Evolutionary conservation across 2,113 vertebrate species (phyloP).

Genomic region (Callospermophilus lateralis): DNA sequence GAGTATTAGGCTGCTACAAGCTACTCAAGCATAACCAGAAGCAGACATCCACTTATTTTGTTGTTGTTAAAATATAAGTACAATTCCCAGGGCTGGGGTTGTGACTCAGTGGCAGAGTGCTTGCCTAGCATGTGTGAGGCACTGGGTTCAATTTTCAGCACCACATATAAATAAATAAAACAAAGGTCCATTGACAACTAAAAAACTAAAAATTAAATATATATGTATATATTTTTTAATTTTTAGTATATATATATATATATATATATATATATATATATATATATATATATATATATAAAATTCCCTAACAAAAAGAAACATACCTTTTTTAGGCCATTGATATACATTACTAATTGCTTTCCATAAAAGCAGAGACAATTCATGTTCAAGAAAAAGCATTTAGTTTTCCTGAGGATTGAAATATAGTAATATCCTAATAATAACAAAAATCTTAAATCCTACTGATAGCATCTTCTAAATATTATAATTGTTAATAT

Average conservation of each 20-base stretch:
- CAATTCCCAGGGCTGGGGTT: not conserved
- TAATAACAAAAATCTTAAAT: slow-evolving; percentile 14
- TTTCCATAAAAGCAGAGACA: slow-evolving; percentile 52
- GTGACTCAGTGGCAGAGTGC: too few species aligned
- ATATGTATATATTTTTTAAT: too few species aligned
- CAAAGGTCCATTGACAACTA: too few species aligned
- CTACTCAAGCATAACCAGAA: not conserved
- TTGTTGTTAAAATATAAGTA: slow-evolving; percentile 52
- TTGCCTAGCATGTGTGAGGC: too few species aligned
- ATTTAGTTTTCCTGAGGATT: not conserved
- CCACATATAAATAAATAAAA: too few species aligned
- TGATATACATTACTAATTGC: slow-evolving; percentile 11
- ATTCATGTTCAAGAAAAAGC: slow-evolving; percentile 26
- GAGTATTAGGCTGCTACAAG: not conserved
- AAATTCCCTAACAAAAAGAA: slow-evolving; percentile 30
- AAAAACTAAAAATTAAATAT: too few species aligned
- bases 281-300: too few species aligned
- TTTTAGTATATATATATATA: too few species aligned
- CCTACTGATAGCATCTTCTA: not conserved
- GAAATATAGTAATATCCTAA: not conserved
- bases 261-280: too few species aligned
- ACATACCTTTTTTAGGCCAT: not conserved
- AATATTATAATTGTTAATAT: not conserved
- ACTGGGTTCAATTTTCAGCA: too few species aligned
- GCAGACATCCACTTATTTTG: not conserved